Evolutionary conservation across 2,113 vertebrate species (phyloP).

Genomic region (Neoarius graeffei): DNA sequence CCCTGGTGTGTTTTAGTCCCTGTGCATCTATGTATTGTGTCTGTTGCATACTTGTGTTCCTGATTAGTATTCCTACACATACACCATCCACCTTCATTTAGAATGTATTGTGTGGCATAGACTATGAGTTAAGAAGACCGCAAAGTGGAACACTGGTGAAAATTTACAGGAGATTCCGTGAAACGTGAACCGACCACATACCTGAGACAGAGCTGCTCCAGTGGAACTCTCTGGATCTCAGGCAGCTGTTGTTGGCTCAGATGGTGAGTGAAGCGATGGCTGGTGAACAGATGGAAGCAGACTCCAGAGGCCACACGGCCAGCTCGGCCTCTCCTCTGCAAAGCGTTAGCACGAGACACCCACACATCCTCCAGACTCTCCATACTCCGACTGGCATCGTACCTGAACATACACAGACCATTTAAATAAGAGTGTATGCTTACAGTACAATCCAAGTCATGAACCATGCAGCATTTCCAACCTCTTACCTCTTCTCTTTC

Average conservation of each 20-base stretch:
- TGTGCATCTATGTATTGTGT: neutral
- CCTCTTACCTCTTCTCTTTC: slow-evolving; percentile 91
- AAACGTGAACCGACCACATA: slow-evolving; percentile 54
- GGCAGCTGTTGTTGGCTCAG: slow-evolving; percentile 83
- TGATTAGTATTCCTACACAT: neutral
- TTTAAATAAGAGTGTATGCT: neutral
- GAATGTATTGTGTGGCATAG: neutral
- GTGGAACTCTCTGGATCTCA: slow-evolving; percentile 91
- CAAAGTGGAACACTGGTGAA: neutral
- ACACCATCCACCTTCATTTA: neutral
- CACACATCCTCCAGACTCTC: slow-evolving; percentile 95
- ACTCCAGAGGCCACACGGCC: slow-evolving; percentile 92
- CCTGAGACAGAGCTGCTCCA: slow-evolving; percentile 97
- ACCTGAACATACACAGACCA: slow-evolving; percentile 69
- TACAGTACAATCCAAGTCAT: neutral
- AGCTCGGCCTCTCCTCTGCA: slow-evolving; percentile 91
- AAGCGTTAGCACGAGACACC: slow-evolving; percentile 89
- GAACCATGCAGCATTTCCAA: slow-evolving; percentile 5
- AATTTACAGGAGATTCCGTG: neutral
- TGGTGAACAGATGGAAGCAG: slow-evolving; percentile 96
- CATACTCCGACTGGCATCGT: slow-evolving; percentile 93
- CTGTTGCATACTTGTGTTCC: neutral
- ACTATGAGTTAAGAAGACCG: neutral
- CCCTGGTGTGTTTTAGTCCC: neutral
- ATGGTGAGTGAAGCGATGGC: slow-evolving; percentile 81